phyloP scores from a whole-genome alignment of 2,888 invertebrate genomes.

The Microdon myrmicae region DNA sequence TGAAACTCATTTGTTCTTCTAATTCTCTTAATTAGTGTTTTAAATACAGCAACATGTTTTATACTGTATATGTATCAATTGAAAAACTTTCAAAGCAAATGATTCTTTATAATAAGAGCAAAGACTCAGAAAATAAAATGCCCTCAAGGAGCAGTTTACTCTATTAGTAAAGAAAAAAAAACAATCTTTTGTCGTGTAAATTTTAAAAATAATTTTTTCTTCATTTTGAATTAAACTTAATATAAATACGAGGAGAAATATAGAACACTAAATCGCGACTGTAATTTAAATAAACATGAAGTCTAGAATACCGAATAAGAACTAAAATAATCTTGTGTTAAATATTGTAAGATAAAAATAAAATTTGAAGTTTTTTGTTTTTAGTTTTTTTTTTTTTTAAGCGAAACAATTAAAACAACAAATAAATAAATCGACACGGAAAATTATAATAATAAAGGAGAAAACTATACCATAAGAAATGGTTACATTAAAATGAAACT shows the following conservation, averaged over 20 bases:
- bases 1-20: neutral
- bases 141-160: too few species aligned
- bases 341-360: neutral
- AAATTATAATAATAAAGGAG: neutral
- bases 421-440: neutral
- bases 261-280: too few species aligned
- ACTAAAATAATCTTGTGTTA: neutral
- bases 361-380: neutral
- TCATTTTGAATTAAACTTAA: too few species aligned
- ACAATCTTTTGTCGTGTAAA: neutral
- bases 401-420: neutral
- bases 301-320: neutral
- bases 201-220: neutral
- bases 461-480: slow-evolving; percentile 18
- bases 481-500: slow-evolving; percentile 12
- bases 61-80: too few species aligned
- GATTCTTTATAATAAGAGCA: too few species aligned
- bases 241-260: too few species aligned
- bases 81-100: too few species aligned
- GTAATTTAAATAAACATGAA: neutral
- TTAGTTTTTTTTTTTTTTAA: neutral
- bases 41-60: too few species aligned
- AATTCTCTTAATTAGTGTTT: too few species aligned
- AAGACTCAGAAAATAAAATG: too few species aligned
- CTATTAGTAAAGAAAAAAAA: too few species aligned